These are phyloP conservation scores for Coenonympha arcania DNA, from an alignment of 2,888 invertebrate genomes.

Conservation along the genomic window DNA sequence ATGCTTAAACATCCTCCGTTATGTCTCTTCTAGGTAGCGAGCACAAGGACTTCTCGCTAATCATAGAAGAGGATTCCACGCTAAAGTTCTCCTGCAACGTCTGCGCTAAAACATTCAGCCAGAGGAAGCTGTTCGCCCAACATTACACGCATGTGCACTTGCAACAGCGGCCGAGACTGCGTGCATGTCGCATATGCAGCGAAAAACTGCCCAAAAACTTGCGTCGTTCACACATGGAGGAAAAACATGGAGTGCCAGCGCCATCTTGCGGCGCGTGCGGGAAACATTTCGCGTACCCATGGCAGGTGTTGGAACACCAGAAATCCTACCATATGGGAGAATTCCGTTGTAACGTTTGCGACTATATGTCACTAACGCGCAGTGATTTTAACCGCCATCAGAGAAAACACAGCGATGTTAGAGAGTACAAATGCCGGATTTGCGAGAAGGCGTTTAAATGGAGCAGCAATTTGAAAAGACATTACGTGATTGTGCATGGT, in stretches of 20 bases:
- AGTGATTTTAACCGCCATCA: no score
- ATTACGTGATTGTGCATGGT: no score
- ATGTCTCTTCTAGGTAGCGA: no score
- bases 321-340: constrained; percentile 48
- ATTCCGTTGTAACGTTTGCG: constrained; percentile 16
- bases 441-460: not conserved
- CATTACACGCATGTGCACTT: not conserved
- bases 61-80: not conserved
- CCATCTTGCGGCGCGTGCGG: not conserved
- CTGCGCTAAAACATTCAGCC: not conserved
- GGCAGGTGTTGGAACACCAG: constrained; percentile 44
- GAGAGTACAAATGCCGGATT: no score
- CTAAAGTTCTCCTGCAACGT: not conserved
- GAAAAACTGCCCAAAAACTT: not conserved
- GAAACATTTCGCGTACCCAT: not conserved
- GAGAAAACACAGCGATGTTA: no score
- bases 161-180: not conserved
- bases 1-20: no score
- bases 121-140: not conserved
- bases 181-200: not conserved
- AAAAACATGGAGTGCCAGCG: not conserved
- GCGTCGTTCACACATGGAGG: not conserved
- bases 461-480: not conserved
- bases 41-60: not conserved
- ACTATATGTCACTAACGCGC: no score